Evolutionary conservation across 2,113 vertebrate genomes (phyloP).

Genomic region (Scatophagus argus): DNA sequence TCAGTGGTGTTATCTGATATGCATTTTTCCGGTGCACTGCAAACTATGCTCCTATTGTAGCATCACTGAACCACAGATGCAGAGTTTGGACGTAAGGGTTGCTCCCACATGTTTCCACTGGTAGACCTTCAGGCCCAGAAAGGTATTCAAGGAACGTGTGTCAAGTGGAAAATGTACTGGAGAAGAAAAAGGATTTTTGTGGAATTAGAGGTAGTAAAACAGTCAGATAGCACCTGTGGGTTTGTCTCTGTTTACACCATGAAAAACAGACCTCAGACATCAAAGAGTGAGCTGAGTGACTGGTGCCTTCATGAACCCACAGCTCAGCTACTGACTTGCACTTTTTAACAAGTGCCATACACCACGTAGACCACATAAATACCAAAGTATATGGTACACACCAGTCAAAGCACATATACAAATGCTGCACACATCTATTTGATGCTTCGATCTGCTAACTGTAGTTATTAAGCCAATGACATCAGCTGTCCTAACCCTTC

Average conservation of each 20-base stretch:
- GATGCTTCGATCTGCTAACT: neutral
- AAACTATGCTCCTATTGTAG: neutral
- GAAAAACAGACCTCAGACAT: conserved; percentile 21
- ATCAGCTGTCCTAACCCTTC: neutral
- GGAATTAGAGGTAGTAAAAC: conserved; percentile 37
- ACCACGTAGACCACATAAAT: conserved; percentile 25
- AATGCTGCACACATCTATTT: neutral
- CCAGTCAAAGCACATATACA: too few species aligned
- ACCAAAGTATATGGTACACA: conserved; percentile 6
- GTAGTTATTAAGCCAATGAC: neutral
- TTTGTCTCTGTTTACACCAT: conserved; percentile 8
- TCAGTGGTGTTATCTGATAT: conserved; percentile 7
- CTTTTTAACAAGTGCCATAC: conserved; percentile 21
- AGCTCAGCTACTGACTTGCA: conserved; percentile 19
- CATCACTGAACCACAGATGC: conserved; percentile 11
- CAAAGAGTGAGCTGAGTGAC: conserved; percentile 9
- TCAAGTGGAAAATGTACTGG: conserved; percentile 38
- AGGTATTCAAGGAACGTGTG: conserved; percentile 36
- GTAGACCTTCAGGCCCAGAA: conserved; percentile 16
- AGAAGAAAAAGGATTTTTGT: conserved; percentile 26
- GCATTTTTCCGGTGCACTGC: neutral
- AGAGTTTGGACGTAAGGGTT: neutral
- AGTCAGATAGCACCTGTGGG: conserved; percentile 28
- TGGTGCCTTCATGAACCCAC: conserved; percentile 21
- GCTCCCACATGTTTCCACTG: conserved; percentile 46